A percentile compares a stretch with the other conserved stretches of the same genome.
Conservation (phyloP, 30 jellyfish, hydroid and myxozoan genomes). For the Aurelia aurita complex sp. Pacific region DNA sequence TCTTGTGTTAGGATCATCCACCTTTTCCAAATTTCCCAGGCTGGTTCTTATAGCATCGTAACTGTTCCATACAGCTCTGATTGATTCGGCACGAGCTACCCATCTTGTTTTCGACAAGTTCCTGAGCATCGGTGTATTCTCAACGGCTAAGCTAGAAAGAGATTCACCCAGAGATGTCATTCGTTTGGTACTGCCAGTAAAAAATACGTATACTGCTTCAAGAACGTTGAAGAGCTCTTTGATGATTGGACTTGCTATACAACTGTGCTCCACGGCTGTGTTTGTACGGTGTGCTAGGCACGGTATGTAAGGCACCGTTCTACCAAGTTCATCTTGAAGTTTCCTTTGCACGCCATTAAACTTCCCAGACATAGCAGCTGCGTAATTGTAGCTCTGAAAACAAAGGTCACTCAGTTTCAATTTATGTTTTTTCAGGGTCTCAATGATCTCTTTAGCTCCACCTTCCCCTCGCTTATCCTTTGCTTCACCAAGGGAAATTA, state of each 20-base stretch:
- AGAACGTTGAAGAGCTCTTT: too few relatives aligned
- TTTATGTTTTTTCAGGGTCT: conserved; percentile 8
- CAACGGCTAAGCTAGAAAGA: neutral
- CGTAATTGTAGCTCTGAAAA: conserved; percentile 43
- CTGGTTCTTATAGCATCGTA: conserved; percentile 30
- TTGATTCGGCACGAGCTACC: conserved; percentile 47
- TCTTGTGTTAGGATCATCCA: conserved; percentile 21
- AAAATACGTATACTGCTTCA: too few relatives aligned
- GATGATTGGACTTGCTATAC: conserved; percentile 1
- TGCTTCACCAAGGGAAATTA: conserved; percentile 33
- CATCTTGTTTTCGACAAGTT: conserved; percentile 34
- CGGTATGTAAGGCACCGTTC: conserved; percentile 36
- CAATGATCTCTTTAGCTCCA: conserved; percentile 47
- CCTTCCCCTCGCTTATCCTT: conserved; percentile 55
- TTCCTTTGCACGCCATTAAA: conserved; percentile 37
- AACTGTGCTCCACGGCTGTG: conserved; percentile 45
- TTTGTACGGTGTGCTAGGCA: conserved; percentile 40
- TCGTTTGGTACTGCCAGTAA: too few relatives aligned
- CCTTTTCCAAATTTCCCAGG: conserved; percentile 23
- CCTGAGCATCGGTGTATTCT: conserved; percentile 26
- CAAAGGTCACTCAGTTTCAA: neutral
- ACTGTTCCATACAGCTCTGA: conserved; percentile 42
- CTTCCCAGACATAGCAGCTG: conserved; percentile 57
- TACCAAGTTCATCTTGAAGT: conserved; percentile 37
- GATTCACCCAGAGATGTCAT: conserved; percentile 13